Evolutionary conservation across 2,113 vertebrate species (phyloP), one percentile per base, ranked within the genome.

Genomic region (Sylvietta virens): DNA sequence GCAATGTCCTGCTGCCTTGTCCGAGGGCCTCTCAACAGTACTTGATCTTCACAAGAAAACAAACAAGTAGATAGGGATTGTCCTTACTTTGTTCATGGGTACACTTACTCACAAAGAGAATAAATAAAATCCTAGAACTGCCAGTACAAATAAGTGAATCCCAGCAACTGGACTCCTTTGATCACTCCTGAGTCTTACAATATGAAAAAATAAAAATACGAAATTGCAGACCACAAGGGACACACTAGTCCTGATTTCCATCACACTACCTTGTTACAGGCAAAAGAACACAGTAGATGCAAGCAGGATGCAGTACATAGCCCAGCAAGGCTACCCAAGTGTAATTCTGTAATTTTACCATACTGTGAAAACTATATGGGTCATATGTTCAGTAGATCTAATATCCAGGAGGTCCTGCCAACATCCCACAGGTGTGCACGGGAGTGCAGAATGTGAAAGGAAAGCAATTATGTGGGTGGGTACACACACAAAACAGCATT

Each of bases 381-480:
- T 91, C 82, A 54, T 82, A 82, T 81, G 37, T 44, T 92, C 87
- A 28, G 66, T 35, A 86, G n/a, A 86, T 86, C 51, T 64, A n/a
- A 53, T 88, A 67, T 84, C 62, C 80, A 70, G 72, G n/a, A 79
- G 54, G 57, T 88, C 87, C 37, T 87, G 80, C 93, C 93, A 92
- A 61, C 47, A 76, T 81, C 91, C 69, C 89, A 89, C 74, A 95
- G 94, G 92, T 92, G 81, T 81, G 86, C 93, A 67, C 33, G 53
- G 53, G 66, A 92, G 85, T 51, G 37, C 72, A 93, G 64, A 48
- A 47, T 47, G 62, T 86, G 87, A 95, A 97, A 96, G 45, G 30
- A 95, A 93, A 70, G 83, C 93, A 96, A 92, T 96, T 89, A 78
- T 37, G 88, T 92, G 66, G 89, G 90, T 92, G 82, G 86, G 30